These are phyloP conservation scores for Elysia crispata DNA, from an alignment of 2,888 invertebrate genomes.

Conservation along the genomic window DNA sequence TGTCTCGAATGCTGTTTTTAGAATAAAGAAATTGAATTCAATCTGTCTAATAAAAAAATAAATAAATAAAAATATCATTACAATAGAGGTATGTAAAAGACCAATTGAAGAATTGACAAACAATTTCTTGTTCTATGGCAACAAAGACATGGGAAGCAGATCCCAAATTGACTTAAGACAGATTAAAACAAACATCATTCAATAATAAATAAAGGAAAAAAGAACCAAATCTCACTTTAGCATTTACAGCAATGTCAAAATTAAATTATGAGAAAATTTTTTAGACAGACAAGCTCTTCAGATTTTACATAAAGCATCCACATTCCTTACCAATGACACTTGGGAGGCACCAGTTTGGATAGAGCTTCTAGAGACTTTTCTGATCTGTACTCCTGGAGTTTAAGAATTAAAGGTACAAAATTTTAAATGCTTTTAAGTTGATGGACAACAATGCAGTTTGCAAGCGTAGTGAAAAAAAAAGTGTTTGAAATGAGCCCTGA, in stretches of 20 bases:
- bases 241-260: no score
- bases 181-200: no score
- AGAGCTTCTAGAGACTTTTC: constrained; percentile 98
- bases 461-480: no score
- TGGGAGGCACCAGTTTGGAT: constrained; percentile 97
- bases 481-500: no score
- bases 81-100: no score
- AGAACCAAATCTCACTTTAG: not conserved
- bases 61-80: not conserved
- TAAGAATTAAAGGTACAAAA: constrained; percentile 30
- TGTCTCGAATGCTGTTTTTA: constrained; percentile 83
- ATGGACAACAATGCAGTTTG: not conserved
- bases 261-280: no score
- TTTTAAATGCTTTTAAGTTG: not conserved
- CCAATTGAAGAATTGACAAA: no score
- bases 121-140: no score
- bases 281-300: no score
- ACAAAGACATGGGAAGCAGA: no score
- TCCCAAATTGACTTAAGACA: no score
- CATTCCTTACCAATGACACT: constrained; percentile 87
- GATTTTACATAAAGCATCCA: no score
- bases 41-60: not conserved
- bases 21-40: not conserved
- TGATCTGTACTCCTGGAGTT: constrained; percentile 86
- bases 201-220: not conserved